Evolutionary conservation across 2,888 invertebrate genomes (phyloP).

Genomic region (Dyspetes luteomarginatus): DNA sequence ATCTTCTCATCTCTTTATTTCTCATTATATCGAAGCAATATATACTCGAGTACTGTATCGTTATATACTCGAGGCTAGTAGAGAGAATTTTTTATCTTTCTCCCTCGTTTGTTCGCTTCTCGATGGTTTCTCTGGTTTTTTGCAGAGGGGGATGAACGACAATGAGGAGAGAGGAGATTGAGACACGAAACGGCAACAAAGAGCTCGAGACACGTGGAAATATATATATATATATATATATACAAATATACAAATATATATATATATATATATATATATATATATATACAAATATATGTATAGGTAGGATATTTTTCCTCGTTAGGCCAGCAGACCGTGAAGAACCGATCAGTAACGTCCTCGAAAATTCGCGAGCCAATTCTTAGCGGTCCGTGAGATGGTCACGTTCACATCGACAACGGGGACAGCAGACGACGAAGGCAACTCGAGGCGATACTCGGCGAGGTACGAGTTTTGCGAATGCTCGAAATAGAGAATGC

Average conservation of each 20-base stretch:
- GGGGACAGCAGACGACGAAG: slow-evolving; percentile 41
- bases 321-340: slow-evolving; percentile 54
- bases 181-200: slow-evolving; percentile 25
- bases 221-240: slow-evolving; percentile 1
- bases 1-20: neutral
- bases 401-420: slow-evolving; percentile 36
- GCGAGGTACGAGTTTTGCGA: slow-evolving; percentile 29
- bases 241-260: neutral
- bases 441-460: slow-evolving; percentile 8
- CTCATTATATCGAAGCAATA: neutral
- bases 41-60: neutral
- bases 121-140: slow-evolving; percentile 54
- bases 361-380: slow-evolving; percentile 57
- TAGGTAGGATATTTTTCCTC: slow-evolving; percentile 20
- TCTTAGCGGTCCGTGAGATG: slow-evolving; percentile 38
- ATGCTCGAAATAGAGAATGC: slow-evolving; percentile 59
- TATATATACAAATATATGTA: neutral
- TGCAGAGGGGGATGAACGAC: slow-evolving; percentile 51
- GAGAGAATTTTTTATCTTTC: neutral
- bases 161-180: slow-evolving; percentile 43
- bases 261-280: neutral
- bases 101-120: neutral
- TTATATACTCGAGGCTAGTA: neutral
- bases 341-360: slow-evolving; percentile 56
- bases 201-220: neutral